Percentiles rank a stretch among this genome's conserved stretches.
Conservation (phyloP, 2,797 vertebrate genomes). For the Silurus lanzhouensis region DNA sequence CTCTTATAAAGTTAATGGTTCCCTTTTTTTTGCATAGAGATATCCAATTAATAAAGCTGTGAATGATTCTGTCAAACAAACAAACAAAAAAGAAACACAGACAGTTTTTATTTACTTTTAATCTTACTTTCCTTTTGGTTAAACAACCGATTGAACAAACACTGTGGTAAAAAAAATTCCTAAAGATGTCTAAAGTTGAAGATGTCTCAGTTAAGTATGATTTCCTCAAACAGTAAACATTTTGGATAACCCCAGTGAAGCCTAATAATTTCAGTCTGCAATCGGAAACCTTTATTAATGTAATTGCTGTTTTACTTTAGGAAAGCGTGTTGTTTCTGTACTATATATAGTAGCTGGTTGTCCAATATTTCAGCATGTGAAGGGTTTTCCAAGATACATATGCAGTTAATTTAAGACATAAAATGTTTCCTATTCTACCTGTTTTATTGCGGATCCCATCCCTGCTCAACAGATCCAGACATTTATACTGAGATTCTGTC, state of each 20-base stretch:
- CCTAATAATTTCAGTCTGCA: neutral
- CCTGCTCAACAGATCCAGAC: constrained; percentile 64
- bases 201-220: neutral
- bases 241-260: no score
- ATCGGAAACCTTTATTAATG: neutral
- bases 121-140: neutral
- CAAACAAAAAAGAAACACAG: no score
- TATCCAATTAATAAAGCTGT: no score
- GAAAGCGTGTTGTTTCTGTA: neutral
- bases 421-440: constrained; percentile 60
- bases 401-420: constrained; percentile 7
- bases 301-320: neutral
- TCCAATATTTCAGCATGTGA: constrained; percentile 1
- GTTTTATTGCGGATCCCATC: constrained; percentile 65
- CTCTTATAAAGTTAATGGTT: no score
- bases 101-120: neutral
- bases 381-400: neutral
- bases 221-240: neutral
- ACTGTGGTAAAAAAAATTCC: neutral
- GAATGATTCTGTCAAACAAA: no score
- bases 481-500: constrained; percentile 69
- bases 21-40: no score
- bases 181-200: constrained; percentile 7
- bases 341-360: no score
- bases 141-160: neutral